These are phyloP conservation scores for Papilio elwesi DNA, from an alignment of 2,888 invertebrate species.

Conservation along the genomic window DNA sequence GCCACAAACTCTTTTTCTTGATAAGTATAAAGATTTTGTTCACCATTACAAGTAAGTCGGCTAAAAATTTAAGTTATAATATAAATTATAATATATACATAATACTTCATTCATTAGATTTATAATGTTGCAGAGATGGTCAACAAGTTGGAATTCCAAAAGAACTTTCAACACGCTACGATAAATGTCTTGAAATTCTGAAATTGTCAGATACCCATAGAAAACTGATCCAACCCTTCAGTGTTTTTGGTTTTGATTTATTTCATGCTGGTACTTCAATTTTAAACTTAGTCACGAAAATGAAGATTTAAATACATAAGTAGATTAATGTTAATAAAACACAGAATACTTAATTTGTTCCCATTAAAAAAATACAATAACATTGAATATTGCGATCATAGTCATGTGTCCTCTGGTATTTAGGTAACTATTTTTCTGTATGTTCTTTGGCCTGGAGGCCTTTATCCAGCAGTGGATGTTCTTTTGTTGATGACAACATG, in stretches of 20 bases:
- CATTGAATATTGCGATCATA: no score
- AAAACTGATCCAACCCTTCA: slow-evolving; percentile 86
- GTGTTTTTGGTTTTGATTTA: slow-evolving; percentile 89
- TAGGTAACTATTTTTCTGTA: no score
- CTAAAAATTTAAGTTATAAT: slow-evolving; percentile 34
- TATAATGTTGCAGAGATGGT: slow-evolving; percentile 78
- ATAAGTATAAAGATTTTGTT: slow-evolving; percentile 85
- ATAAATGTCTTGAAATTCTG: slow-evolving; percentile 85
- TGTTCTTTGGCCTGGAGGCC: no score
- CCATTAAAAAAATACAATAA: no score
- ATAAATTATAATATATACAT: slow-evolving; percentile 5
- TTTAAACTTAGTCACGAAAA: slow-evolving; percentile 25
- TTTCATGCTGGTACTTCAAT: slow-evolving; percentile 86
- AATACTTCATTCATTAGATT: background rate
- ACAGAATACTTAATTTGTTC: no score
- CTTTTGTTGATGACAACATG: no score
- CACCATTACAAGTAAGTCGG: slow-evolving; percentile 84
- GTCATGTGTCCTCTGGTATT: no score
- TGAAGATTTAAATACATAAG: background rate
- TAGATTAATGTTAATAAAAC: no score
- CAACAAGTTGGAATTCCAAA: slow-evolving; percentile 82
- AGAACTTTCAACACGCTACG: slow-evolving; percentile 76
- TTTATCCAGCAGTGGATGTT: no score
- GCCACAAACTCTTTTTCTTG: slow-evolving; percentile 86
- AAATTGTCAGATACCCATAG: slow-evolving; percentile 78